These are phyloP conservation scores for Larimichthys crocea DNA, from an alignment of 2,113 vertebrate species.

Conservation along the genomic window DNA sequence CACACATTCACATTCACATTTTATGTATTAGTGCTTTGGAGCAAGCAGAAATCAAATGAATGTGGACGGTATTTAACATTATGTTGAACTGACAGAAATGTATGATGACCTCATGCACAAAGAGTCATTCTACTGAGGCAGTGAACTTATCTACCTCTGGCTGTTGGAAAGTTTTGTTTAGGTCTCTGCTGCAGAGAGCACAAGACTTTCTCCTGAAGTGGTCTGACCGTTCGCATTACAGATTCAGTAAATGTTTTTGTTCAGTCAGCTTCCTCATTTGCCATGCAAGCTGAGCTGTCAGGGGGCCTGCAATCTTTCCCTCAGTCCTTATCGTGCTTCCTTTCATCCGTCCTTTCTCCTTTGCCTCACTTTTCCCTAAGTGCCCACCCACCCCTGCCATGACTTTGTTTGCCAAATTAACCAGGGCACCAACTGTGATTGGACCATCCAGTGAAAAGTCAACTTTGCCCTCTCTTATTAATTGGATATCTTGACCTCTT, in stretches of 20 bases:
- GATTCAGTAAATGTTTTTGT: constrained; percentile 67
- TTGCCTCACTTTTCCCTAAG: constrained; percentile 50
- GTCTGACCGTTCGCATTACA: constrained; percentile 55
- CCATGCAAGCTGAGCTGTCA: constrained; percentile 67
- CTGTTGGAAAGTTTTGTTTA: constrained; percentile 35
- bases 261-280: constrained; percentile 68
- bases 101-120: background rate
- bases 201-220: constrained; percentile 32
- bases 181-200: constrained; percentile 18
- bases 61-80: background rate
- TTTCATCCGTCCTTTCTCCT: constrained; percentile 61
- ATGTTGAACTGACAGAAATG: constrained; percentile 7
- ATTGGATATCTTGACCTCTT: constrained; percentile 70
- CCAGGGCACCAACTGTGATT: constrained; percentile 61
- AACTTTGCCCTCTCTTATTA: constrained; percentile 70
- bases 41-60: background rate
- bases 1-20: too few relatives aligned
- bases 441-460: constrained; percentile 60
- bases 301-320: constrained; percentile 57
- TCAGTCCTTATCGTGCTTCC: constrained; percentile 63
- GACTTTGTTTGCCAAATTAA: constrained; percentile 76
- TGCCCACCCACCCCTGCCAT: constrained; percentile 54
- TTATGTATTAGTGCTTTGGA: constrained; percentile 12
- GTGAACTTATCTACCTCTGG: constrained; percentile 2
- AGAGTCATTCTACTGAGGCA: background rate